Evolutionary conservation across 2,797 vertebrate genomes (phyloP).

Genomic region (Enteromius fasciolatus): DNA sequence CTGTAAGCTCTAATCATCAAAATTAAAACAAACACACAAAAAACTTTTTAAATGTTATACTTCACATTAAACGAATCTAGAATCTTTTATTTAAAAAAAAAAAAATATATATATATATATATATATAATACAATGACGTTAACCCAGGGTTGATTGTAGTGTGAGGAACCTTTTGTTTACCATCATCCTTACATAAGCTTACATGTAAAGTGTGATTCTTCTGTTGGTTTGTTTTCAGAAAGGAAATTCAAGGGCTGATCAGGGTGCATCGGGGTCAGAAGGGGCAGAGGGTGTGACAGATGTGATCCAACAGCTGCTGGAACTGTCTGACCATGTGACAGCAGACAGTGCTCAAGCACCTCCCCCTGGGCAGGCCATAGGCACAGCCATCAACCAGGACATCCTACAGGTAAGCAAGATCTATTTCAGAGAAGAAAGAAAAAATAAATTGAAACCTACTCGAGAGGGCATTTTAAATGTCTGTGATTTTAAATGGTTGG

Average conservation of each 20-base stretch:
- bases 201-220: background rate
- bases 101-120: too few relatives aligned
- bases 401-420: conserved; percentile 87
- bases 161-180: background rate
- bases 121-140: background rate
- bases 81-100: too few relatives aligned
- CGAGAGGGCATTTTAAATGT: background rate
- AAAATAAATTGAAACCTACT: background rate
- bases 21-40: too few relatives aligned
- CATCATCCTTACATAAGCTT: background rate
- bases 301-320: conserved; percentile 96
- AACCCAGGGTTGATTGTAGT: background rate
- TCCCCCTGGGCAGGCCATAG: conserved; percentile 83
- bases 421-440: background rate
- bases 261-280: conserved; percentile 67
- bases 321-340: conserved; percentile 91
- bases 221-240: conserved; percentile 64
- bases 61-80: too few relatives aligned
- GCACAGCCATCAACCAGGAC: conserved; percentile 92
- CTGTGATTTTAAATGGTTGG: background rate
- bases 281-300: conserved; percentile 86
- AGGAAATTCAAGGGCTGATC: conserved; percentile 61
- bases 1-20: too few relatives aligned
- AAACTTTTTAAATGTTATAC: too few relatives aligned
- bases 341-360: conserved; percentile 83